Conservation (phyloP, 92 coral and sea anemone genomes). For the Epizoanthus rinbou region DNA sequence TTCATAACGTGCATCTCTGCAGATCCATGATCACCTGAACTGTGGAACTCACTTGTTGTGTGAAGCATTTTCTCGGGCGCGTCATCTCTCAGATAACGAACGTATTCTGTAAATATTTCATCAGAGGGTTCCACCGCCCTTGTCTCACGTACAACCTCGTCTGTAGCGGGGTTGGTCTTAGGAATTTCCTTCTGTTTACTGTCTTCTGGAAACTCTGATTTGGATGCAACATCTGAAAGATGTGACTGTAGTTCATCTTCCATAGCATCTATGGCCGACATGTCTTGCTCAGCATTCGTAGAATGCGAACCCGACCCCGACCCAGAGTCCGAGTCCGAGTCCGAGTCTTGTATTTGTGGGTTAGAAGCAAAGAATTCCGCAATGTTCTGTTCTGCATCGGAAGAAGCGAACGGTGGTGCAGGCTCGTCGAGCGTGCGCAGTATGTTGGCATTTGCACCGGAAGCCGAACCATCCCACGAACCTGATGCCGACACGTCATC, state of each 20-base stretch:
- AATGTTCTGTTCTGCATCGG: constrained; percentile 13
- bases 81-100: constrained; percentile 15
- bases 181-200: neutral
- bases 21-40: constrained; percentile 2
- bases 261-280: constrained; percentile 28
- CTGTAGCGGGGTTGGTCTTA: neutral
- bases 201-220: neutral
- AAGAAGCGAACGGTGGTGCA: neutral
- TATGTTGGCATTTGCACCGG: constrained; percentile 1
- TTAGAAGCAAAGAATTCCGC: constrained; percentile 16
- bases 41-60: neutral
- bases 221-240: neutral
- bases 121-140: constrained; percentile 24
- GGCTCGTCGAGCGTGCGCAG: neutral
- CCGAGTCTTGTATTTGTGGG: neutral
- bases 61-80: neutral
- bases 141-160: neutral
- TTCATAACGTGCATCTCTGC: constrained; percentile 1
- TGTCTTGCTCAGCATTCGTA: neutral
- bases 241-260: constrained; percentile 30
- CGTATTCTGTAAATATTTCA: constrained; percentile 24
- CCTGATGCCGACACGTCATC: constrained; percentile 54
- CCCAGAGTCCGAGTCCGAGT: constrained; percentile 11
- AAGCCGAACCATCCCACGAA: constrained; percentile 49
- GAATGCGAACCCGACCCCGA: neutral